Evolutionary conservation across 1,140 invertebrate genomes (phyloP).

Genomic region (Bombus cullumanus): DNA sequence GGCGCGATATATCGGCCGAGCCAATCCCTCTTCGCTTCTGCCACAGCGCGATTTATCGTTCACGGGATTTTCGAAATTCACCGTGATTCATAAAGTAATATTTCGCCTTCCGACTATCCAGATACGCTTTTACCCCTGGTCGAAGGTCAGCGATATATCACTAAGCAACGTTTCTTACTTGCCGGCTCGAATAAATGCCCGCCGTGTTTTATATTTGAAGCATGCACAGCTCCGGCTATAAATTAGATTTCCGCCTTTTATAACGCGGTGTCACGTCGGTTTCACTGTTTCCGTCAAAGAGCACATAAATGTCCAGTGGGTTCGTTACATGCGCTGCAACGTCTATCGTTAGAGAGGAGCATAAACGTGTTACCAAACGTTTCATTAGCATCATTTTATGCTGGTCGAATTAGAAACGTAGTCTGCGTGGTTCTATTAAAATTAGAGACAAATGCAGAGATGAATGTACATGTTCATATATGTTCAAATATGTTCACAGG

Average conservation of each 20-base stretch:
- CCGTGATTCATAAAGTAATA: slow-evolving; percentile 30
- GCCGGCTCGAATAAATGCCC: neutral
- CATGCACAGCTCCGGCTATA: neutral
- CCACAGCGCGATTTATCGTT: neutral
- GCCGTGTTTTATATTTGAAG: neutral
- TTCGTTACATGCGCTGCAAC: neutral
- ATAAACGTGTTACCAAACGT: too few relatives aligned
- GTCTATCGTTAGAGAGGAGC: too few relatives aligned
- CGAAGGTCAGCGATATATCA: slow-evolving; percentile 16
- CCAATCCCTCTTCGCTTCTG: neutral
- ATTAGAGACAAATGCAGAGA: too few relatives aligned
- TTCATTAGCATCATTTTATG: too few relatives aligned
- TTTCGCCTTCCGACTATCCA: slow-evolving; percentile 1
- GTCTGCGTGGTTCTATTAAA: too few relatives aligned
- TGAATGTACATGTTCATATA: too few relatives aligned
- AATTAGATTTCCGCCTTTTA: neutral
- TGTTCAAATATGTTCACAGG: too few relatives aligned
- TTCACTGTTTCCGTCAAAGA: neutral
- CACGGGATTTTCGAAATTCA: slow-evolving; percentile 21
- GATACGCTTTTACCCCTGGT: slow-evolving; percentile 3
- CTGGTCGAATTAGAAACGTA: too few relatives aligned
- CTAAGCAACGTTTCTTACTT: neutral
- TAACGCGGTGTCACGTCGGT: neutral
- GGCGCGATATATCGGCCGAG: neutral
- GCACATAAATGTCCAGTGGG: neutral